A percentile compares a stretch with the other conserved stretches of the same genome.
Evolutionary conservation across 1,140 invertebrate species (phyloP).

Genomic region (Portunus trituberculatus): DNA sequence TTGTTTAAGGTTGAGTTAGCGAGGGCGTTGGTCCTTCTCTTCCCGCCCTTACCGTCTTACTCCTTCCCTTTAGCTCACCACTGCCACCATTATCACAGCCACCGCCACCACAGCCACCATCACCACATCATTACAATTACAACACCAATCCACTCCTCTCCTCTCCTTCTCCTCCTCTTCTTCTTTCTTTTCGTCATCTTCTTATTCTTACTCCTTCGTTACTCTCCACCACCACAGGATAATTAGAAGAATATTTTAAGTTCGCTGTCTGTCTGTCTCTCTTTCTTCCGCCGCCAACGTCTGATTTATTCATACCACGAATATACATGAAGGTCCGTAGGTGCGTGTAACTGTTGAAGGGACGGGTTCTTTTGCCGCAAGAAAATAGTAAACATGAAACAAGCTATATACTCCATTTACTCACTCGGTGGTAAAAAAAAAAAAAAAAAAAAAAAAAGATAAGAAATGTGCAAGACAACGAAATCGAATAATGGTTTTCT

Average conservation of each 20-base stretch:
- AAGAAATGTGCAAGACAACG: background rate
- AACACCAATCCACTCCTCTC: background rate
- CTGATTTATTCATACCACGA: background rate
- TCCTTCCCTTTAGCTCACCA: background rate
- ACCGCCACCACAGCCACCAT: background rate
- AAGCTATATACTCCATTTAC: background rate
- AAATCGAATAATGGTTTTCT: constrained; percentile 22
- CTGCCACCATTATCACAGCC: background rate
- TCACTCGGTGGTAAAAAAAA: background rate
- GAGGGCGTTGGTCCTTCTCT: constrained; percentile 46
- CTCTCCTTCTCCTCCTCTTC: constrained; percentile 14
- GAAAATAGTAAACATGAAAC: background rate
- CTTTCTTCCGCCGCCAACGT: background rate
- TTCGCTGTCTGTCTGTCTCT: background rate
- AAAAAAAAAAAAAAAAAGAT: background rate
- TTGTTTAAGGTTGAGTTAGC: constrained; percentile 46
- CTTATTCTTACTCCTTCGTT: background rate
- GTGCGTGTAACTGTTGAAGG: background rate
- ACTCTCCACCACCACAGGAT: background rate
- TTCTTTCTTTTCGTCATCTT: background rate
- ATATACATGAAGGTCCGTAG: background rate
- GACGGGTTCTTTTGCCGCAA: background rate
- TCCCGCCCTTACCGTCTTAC: background rate
- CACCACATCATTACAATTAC: constrained; percentile 1
- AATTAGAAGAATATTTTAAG: constrained; percentile 13